Evolutionary conservation across 1,140 invertebrate species (phyloP).

Genomic region (Ceratosolen solmsi): DNA sequence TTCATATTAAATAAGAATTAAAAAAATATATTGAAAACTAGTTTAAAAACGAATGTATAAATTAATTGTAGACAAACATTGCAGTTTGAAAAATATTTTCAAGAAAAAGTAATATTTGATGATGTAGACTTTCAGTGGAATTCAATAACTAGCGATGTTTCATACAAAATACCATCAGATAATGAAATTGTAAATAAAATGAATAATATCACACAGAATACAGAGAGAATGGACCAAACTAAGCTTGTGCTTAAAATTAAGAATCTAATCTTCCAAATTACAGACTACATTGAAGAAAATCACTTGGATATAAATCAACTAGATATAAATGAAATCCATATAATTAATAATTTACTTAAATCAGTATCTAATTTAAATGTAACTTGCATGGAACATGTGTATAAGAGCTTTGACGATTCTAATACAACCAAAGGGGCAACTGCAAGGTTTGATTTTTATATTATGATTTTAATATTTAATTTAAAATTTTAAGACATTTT

Average conservation of each 20-base stretch:
- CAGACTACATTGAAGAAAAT: constrained; percentile 65
- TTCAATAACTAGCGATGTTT: constrained; percentile 44
- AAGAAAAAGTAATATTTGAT: constrained; percentile 9
- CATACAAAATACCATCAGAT: constrained; percentile 53
- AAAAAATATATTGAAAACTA: background rate
- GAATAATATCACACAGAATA: constrained; percentile 47
- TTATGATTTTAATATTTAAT: too few relatives aligned
- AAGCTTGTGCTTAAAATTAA: constrained; percentile 59
- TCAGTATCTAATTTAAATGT: background rate
- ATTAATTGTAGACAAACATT: constrained; percentile 65
- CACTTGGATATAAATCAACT: constrained; percentile 59
- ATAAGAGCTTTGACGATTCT: constrained; percentile 46
- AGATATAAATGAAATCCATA: constrained; percentile 63
- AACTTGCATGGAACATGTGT: constrained; percentile 48
- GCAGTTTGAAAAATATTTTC: constrained; percentile 51
- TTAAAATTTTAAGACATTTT: too few relatives aligned
- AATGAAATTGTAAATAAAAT: background rate
- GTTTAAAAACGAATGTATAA: background rate
- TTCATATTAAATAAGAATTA: constrained; percentile 5
- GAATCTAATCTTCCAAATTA: constrained; percentile 62
- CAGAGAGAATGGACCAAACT: constrained; percentile 58
- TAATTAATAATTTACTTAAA: constrained; percentile 56
- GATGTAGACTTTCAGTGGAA: constrained; percentile 40
- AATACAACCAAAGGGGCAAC: background rate
- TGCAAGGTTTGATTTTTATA: background rate